A percentile compares a stretch with the other conserved stretches of the same genome.
Evolutionary conservation across 2,113 vertebrate genomes (phyloP).

Genomic region (Dicrurus megarhynchus): DNA sequence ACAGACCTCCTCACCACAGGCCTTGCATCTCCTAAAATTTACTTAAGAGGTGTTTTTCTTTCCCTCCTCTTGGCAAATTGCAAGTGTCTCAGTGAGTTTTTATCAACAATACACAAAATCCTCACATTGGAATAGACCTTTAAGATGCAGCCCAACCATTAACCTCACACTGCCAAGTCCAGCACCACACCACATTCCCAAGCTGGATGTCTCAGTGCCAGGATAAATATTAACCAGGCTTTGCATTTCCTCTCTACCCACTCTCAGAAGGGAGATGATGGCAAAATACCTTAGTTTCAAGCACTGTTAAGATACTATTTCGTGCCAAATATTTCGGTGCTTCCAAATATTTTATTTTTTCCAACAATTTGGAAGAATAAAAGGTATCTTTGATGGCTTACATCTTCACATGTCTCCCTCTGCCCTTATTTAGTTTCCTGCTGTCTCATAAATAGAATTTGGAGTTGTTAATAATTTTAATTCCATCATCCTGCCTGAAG

Average conservation of each 20-base stretch:
- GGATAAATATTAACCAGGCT: neutral
- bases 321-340: fast-evolving
- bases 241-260: neutral
- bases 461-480: too few relatives aligned
- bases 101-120: too few relatives aligned
- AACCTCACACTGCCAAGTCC: neutral
- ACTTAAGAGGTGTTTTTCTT: neutral
- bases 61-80: neutral
- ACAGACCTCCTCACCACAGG: fast-evolving
- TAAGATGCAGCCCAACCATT: neutral
- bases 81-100: neutral
- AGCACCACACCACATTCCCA: neutral
- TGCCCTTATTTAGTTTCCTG: neutral
- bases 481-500: neutral
- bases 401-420: neutral
- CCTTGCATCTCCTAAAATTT: neutral
- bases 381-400: neutral
- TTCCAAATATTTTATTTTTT: neutral
- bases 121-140: neutral
- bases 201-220: neutral
- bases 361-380: neutral
- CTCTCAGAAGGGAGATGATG: neutral
- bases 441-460: neutral
- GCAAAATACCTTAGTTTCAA: neutral
- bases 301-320: neutral